Percentiles rank a stretch among this genome's conserved stretches.
Evolutionary conservation across 2,113 vertebrate genomes (phyloP).

Genomic region (Eubucco bourcierii): DNA sequence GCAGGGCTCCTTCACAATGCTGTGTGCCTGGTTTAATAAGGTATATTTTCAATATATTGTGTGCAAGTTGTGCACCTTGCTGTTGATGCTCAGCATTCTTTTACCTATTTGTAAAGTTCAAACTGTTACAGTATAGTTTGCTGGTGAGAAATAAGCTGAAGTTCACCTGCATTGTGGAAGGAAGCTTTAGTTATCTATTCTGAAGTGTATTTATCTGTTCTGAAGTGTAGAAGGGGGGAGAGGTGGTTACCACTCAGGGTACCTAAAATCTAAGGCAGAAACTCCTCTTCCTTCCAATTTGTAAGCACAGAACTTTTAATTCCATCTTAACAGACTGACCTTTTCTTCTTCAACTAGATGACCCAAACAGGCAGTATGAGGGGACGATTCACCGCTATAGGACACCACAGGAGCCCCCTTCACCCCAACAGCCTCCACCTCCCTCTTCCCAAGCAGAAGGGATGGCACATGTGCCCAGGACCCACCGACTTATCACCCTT

Average conservation of each 20-base stretch:
- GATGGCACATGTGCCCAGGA: constrained; percentile 85
- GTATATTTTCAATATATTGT: not conserved
- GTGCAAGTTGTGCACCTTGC: not conserved
- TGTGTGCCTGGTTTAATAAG: not conserved
- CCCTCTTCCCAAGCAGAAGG: constrained; percentile 81
- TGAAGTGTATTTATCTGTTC: not conserved
- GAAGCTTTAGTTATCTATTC: not conserved
- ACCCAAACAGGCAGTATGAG: constrained; percentile 82
- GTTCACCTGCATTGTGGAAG: not conserved
- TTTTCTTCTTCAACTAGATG: constrained; percentile 69
- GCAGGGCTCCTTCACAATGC: not conserved
- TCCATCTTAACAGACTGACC: not conserved
- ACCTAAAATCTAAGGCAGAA: not conserved
- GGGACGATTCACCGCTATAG: constrained; percentile 83
- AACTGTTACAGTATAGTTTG: not conserved
- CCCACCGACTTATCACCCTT: constrained; percentile 93
- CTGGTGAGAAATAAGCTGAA: not conserved
- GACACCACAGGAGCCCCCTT: constrained; percentile 77
- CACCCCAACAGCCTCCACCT: constrained; percentile 78
- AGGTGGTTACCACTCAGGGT: not conserved
- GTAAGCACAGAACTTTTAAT: not conserved
- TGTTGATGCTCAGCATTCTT: not conserved
- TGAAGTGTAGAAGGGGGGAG: not conserved
- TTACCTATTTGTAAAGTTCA: not conserved
- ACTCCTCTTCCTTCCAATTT: not conserved